Conservation (phyloP, 2,113 vertebrate genomes). For the Muntiacus reevesi region DNA sequence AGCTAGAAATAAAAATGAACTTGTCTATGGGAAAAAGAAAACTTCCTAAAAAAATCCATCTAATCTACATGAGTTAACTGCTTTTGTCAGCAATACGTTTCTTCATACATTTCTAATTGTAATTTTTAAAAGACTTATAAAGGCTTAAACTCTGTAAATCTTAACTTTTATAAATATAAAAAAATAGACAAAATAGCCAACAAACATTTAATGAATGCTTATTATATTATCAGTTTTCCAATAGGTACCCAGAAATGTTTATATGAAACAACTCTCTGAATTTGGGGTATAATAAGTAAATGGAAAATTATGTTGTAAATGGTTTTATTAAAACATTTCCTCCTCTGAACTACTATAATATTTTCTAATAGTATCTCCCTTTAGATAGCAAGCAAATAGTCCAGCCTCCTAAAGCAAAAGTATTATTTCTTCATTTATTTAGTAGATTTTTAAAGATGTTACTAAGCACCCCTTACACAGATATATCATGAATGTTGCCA, state of each 20-base stretch:
- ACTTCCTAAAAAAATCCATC: background rate
- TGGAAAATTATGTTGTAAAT: background rate
- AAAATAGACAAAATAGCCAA: background rate
- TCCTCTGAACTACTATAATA: background rate
- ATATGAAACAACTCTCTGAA: background rate
- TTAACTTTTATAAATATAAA: background rate
- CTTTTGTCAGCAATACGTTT: background rate
- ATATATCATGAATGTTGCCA: background rate
- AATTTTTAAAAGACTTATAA: background rate
- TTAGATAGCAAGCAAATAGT: background rate
- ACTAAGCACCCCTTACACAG: no score
- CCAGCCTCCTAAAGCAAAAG: background rate
- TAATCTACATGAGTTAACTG: background rate
- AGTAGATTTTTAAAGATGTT: background rate
- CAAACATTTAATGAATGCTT: background rate
- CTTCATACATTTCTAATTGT: background rate
- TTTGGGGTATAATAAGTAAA: background rate
- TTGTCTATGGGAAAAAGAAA: background rate
- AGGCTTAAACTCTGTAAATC: background rate
- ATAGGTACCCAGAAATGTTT: background rate
- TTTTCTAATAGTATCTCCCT: background rate
- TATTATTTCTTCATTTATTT: background rate
- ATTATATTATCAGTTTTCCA: background rate
- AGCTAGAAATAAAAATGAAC: background rate
- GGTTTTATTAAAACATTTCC: background rate